Evolutionary conservation across 53 echinoderm and acorn worm species (phyloP), one percentile per base, ranked within the genome.

Genomic region (Astropecten irregularis): DNA sequence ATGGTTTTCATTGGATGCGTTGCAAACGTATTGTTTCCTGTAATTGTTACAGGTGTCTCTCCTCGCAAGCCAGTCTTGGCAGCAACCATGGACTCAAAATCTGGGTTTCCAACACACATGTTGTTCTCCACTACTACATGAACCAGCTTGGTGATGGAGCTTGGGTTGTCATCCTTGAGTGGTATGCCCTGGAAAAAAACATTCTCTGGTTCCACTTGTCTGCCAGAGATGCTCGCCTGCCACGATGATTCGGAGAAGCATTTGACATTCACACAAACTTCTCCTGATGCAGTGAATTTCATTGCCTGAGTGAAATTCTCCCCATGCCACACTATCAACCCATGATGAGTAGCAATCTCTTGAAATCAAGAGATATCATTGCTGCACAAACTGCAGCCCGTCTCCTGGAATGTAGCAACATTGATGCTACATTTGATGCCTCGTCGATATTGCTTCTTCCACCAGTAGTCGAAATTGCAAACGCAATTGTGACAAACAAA

Each of bases 81-180:
- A 7, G 13, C 20, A 48, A 64, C 36, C 11, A 83, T 10, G 16
- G 53, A 55, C 13, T 53, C 56, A 55, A 83, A 83, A 39, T 53
- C 69, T 26, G 5, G 15, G 35, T 53, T 83, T 1, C 69, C 83
- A 2, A 15, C 13, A 30, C 83, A 83, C 3, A 55, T 39, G 20
- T 31, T 68, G 2, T 32, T 13, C 21, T 2, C 3, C 20, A 34
- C 57, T 29, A 68, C 20, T 34, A 20, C 44, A 11, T 83, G 39
- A 10, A 66, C 9, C 1, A 66, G 6, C 1, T 16, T 4, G 19
- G 4, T 21, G 20, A 66, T 39, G 18, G 4, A 3, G 1, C 20
- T 16, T 2, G n/a, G n/a, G n/a, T n/a, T n/a, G n/a, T n/a, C n/a
- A n/a, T n/a, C n/a, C n/a, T n/a, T n/a, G n/a, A n/a, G n/a, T n/a